Evolutionary conservation across 2,888 invertebrate genomes (phyloP).

Genomic region (Drosophila flavopinicola): DNA sequence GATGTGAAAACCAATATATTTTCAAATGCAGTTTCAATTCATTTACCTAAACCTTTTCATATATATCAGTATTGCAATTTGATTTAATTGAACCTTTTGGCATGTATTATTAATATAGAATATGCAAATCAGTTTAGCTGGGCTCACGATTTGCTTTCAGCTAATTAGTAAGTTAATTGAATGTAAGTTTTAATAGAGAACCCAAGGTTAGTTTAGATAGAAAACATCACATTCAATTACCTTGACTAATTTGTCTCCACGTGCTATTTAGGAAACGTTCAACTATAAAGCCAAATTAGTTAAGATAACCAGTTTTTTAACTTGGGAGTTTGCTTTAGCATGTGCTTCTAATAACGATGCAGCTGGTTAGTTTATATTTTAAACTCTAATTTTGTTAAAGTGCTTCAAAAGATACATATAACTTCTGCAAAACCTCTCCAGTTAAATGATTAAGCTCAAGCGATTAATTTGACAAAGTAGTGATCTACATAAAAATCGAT

Average conservation of each 20-base stretch:
- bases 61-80: conserved; percentile 2
- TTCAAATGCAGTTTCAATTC: background rate
- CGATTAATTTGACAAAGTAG: background rate
- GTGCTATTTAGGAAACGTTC: conserved; percentile 55
- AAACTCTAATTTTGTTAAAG: background rate
- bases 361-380: too few relatives aligned
- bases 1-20: conserved; percentile 18
- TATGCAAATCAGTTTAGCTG: conserved; percentile 48
- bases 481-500: conserved; percentile 9
- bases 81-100: conserved; percentile 16
- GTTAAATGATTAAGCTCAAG: background rate
- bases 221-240: conserved; percentile 46
- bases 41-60: background rate
- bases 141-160: conserved; percentile 34
- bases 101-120: conserved; percentile 11
- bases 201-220: conserved; percentile 59
- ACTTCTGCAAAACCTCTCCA: background rate
- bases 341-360: background rate
- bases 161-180: conserved; percentile 28
- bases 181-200: conserved; percentile 44
- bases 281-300: conserved; percentile 40
- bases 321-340: background rate
- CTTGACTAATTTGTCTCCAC: conserved; percentile 55
- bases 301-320: conserved; percentile 55
- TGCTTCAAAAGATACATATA: background rate